Evolutionary conservation across 2,797 vertebrate genomes (phyloP).

Genomic region (Pantherophis alleghaniensis): DNA sequence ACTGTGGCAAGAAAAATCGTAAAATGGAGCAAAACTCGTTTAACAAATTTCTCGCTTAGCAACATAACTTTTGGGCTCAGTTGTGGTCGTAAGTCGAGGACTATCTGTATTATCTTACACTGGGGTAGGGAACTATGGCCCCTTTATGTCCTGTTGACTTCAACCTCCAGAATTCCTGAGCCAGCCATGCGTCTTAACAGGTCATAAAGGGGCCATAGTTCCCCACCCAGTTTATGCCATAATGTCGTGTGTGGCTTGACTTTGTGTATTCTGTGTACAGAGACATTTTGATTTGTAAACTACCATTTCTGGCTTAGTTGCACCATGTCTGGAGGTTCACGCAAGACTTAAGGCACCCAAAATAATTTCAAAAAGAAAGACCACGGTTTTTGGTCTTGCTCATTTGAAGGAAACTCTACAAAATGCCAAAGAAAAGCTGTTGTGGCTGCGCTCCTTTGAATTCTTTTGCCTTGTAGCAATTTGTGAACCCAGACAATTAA

Average conservation of each 20-base stretch:
- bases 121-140: not conserved
- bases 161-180: not conserved
- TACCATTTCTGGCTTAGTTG: not conserved
- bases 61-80: too few relatives aligned
- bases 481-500: not conserved
- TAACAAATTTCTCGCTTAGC: too few relatives aligned
- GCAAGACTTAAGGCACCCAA: not conserved
- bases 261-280: not conserved
- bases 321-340: not conserved
- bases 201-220: too few relatives aligned
- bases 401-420: not conserved
- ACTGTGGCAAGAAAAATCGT: too few relatives aligned
- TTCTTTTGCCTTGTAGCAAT: not conserved
- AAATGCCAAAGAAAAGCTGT: not conserved
- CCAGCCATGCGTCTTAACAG: not conserved
- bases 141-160: not conserved
- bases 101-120: not conserved
- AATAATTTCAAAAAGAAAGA: not conserved
- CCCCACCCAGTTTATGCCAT: not conserved
- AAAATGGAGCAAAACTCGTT: too few relatives aligned
- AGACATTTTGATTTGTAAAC: not conserved
- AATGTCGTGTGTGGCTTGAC: not conserved
- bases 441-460: not conserved
- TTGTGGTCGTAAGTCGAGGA: too few relatives aligned
- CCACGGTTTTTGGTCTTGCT: not conserved